Percentiles rank a stretch among this genome's conserved stretches.
Evolutionary conservation across 2,888 invertebrate genomes (phyloP).

Genomic region (Acrobasis repandana): DNA sequence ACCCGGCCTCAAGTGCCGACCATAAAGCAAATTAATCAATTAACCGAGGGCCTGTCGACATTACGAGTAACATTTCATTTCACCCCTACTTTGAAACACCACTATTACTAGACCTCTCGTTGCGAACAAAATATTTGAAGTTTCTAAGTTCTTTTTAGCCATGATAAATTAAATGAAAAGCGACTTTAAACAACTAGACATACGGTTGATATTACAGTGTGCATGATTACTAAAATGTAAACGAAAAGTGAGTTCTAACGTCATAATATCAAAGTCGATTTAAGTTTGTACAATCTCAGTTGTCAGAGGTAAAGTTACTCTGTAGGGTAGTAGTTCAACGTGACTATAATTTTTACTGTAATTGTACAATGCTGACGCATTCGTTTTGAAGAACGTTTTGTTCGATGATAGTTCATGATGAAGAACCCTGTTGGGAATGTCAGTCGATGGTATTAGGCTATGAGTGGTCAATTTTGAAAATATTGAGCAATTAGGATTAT

Average conservation of each 20-base stretch:
- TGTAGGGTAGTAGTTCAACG: not conserved
- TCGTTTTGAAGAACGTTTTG: constrained; percentile 63
- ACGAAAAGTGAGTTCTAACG: too few relatives aligned
- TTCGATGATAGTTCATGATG: constrained; percentile 70
- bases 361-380: constrained; percentile 78
- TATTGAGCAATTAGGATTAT: constrained; percentile 14
- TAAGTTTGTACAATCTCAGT: too few relatives aligned
- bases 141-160: too few relatives aligned
- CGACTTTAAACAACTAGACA: too few relatives aligned
- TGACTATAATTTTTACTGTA: constrained; percentile 50
- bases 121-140: not conserved
- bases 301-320: too few relatives aligned
- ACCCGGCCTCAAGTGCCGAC: constrained; percentile 73
- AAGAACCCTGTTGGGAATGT: constrained; percentile 43
- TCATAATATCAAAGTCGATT: too few relatives aligned
- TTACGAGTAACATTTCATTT: constrained; percentile 80
- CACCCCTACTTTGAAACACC: constrained; percentile 47
- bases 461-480: constrained; percentile 23
- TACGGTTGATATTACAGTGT: too few relatives aligned
- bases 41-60: constrained; percentile 81
- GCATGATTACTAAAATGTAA: too few relatives aligned
- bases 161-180: too few relatives aligned
- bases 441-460: constrained; percentile 14
- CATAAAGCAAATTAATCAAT: constrained; percentile 84
- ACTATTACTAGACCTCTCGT: constrained; percentile 14